These are phyloP conservation scores for Babyrousa celebensis DNA, from an alignment of 2,797 vertebrate species.

Conservation along the genomic window DNA sequence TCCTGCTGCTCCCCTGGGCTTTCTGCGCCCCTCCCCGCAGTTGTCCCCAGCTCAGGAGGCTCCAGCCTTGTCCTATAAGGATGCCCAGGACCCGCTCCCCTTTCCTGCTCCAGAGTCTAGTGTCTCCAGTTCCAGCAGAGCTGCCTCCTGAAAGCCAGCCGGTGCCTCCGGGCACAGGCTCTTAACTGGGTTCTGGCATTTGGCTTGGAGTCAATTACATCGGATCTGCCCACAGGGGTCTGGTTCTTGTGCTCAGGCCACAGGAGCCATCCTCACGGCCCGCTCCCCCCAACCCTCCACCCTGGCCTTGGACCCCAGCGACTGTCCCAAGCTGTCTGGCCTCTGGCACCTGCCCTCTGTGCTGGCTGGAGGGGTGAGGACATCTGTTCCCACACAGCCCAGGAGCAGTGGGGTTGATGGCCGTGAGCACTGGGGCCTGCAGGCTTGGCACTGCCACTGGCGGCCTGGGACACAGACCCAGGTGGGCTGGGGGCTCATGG, in stretches of 20 bases:
- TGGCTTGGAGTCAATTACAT: background rate
- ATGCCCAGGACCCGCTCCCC: background rate
- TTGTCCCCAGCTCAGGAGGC: no score
- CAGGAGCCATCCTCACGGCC: fast-evolving
- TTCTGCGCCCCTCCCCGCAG: no score
- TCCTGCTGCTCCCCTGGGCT: background rate
- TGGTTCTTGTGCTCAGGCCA: background rate
- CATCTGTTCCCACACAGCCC: background rate
- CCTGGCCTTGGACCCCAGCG: background rate
- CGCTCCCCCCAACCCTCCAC: no score
- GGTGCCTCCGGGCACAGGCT: background rate
- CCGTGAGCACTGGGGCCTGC: background rate
- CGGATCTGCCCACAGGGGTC: background rate
- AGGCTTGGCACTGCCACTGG: background rate
- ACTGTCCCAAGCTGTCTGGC: background rate
- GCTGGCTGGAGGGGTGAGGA: background rate
- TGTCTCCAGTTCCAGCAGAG: background rate
- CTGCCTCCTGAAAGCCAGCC: background rate
- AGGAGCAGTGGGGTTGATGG: background rate
- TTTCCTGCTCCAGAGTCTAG: background rate
- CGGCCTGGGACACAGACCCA: no score
- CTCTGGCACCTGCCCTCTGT: background rate
- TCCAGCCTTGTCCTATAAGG: background rate
- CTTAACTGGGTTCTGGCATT: conserved; percentile 15
- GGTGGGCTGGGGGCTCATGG: background rate